These are phyloP conservation scores for Gila robusta DNA, from an alignment of 2,797 vertebrate genomes.

Conservation along the genomic window DNA sequence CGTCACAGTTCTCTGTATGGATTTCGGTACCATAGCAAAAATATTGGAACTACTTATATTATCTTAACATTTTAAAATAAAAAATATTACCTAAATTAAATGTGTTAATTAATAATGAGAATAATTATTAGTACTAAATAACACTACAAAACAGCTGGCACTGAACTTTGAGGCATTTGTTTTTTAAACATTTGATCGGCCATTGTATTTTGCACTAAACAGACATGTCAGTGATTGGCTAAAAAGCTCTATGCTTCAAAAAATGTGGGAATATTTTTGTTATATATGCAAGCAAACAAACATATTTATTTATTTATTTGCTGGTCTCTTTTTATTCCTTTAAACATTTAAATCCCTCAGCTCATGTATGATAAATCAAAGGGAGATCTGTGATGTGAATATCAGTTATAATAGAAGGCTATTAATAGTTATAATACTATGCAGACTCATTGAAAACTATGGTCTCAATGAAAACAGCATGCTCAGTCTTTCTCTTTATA, in stretches of 20 bases:
- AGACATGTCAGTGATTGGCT: not conserved
- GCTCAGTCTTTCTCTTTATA: slow-evolving; percentile 11
- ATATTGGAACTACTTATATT: not conserved
- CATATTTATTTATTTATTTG: no score
- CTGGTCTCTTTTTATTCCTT: no score
- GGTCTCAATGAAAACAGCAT: not conserved
- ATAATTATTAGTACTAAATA: no score
- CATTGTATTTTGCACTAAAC: not conserved
- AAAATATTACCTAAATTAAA: no score
- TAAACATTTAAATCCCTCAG: no score
- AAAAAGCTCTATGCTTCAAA: not conserved
- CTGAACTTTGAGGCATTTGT: no score
- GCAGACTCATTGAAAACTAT: not conserved
- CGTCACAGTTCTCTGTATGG: not conserved
- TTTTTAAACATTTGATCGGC: no score
- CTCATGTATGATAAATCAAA: not conserved
- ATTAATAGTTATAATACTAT: not conserved
- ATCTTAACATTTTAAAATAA: no score
- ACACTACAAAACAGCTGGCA: no score
- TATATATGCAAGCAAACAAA: no score
- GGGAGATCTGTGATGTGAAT: not conserved
- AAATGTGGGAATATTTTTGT: no score
- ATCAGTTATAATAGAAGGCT: not conserved
- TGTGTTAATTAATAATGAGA: no score
- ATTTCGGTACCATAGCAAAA: not conserved